Conservation (phyloP, 2,888 invertebrate species). For the Drosophila demipolita region DNA sequence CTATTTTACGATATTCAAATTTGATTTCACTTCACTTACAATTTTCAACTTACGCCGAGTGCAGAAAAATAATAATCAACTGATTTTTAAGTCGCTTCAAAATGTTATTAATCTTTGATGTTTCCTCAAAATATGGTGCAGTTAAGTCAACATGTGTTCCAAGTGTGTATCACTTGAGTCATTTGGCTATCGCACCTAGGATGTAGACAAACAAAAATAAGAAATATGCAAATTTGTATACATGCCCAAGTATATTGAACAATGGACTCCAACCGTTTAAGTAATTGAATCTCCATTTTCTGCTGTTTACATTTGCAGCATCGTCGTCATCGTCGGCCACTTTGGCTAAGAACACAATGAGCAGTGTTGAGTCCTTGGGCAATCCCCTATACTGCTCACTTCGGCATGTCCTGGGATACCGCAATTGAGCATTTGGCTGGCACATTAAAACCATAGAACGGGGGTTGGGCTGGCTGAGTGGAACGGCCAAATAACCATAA, state of each 20-base stretch:
- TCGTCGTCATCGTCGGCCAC: conserved; percentile 45
- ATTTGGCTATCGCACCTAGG: conserved; percentile 32
- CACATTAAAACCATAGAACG: conserved; percentile 57
- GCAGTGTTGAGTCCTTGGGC: conserved; percentile 36
- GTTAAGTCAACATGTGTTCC: conserved; percentile 9
- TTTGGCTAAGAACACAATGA: conserved; percentile 65
- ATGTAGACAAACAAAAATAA: conserved; percentile 67
- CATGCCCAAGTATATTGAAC: conserved; percentile 65
- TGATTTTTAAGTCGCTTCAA: background rate
- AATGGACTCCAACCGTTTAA: conserved; percentile 84
- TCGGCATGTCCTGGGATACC: conserved; percentile 80
- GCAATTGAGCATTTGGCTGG: conserved; percentile 80
- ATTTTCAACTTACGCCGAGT: background rate
- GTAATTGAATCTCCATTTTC: conserved; percentile 85
- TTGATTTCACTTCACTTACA: background rate
- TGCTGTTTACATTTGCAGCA: conserved; percentile 80
- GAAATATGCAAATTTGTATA: conserved; percentile 85
- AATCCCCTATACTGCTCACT: conserved; percentile 69
- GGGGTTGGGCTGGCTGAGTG: conserved; percentile 11
- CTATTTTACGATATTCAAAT: background rate
- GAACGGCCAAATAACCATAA: conserved; percentile 53
- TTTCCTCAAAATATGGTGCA: background rate
- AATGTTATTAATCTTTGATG: background rate
- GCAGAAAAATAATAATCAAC: background rate
- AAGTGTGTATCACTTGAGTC: conserved; percentile 11